These are phyloP conservation scores for Microchirus variegatus DNA, from an alignment of 2,797 vertebrate species.

Conservation along the genomic window DNA sequence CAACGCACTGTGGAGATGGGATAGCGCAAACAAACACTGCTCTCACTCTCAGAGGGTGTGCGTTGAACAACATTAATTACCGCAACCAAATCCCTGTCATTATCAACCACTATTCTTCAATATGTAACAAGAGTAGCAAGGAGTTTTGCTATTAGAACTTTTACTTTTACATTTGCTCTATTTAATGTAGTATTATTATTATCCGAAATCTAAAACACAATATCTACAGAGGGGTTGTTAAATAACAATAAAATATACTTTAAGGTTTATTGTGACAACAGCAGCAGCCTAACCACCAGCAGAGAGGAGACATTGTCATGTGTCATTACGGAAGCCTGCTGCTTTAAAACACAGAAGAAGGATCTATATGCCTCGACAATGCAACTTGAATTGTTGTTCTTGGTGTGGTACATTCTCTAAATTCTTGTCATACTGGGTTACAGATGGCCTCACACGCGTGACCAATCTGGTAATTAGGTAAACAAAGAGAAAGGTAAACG, in stretches of 20 bases:
- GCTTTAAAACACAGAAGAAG: conserved; percentile 2
- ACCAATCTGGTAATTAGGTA: background rate
- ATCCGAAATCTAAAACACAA: background rate
- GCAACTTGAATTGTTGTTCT: background rate
- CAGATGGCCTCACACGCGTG: background rate
- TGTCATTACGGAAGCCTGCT: conserved; percentile 19
- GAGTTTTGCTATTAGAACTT: conserved; percentile 15
- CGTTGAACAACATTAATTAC: conserved; percentile 46
- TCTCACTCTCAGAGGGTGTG: conserved; percentile 21
- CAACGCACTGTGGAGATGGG: conserved; percentile 22
- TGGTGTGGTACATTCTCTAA: background rate
- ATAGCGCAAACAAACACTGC: conserved; percentile 37
- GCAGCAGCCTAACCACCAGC: no score
- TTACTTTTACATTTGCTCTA: conserved; percentile 9
- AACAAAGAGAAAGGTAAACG: conserved; percentile 1
- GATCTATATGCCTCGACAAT: background rate
- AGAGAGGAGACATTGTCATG: no score
- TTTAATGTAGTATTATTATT: conserved; percentile 2
- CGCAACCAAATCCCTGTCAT: conserved; percentile 34
- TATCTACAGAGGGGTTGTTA: background rate
- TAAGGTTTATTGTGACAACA: no score
- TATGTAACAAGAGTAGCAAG: conserved; percentile 26
- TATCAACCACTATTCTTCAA: conserved; percentile 6
- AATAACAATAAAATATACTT: background rate
- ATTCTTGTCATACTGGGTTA: background rate